Conservation (phyloP, 2,797 vertebrate species). For the Halcyon badia region DNA sequence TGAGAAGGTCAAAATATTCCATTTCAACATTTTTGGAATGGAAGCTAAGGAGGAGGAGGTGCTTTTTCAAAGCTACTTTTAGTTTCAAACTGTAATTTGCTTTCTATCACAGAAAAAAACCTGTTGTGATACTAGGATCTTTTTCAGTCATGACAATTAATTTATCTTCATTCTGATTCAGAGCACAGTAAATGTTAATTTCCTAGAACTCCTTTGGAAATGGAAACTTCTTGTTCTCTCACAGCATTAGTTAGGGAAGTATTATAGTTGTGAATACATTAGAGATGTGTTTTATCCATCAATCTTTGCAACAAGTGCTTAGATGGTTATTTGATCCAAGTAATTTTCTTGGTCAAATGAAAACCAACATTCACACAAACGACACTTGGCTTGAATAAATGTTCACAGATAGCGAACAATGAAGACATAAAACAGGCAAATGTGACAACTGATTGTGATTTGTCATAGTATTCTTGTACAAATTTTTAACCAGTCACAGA, state of each 20-base stretch:
- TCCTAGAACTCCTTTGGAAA: not conserved
- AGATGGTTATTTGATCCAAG: not conserved
- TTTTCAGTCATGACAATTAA: not conserved
- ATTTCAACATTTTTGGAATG: conserved; percentile 58
- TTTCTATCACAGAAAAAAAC: conserved; percentile 26
- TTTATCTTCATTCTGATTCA: not conserved
- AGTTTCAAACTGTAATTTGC: conserved; percentile 28
- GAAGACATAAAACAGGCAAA: conserved; percentile 28
- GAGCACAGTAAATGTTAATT: not conserved
- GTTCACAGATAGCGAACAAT: conserved; percentile 44
- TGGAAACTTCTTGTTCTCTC: not conserved
- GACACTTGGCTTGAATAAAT: conserved; percentile 28
- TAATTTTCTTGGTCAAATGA: conserved; percentile 11
- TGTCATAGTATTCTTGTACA: not conserved
- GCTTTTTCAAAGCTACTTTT: conserved; percentile 50
- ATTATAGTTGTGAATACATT: not conserved
- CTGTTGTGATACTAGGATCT: not conserved
- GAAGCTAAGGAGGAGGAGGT: conserved; percentile 19
- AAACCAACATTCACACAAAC: conserved; percentile 24
- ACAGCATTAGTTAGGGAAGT: not conserved
- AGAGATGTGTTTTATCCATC: not conserved
- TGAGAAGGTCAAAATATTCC: conserved; percentile 74
- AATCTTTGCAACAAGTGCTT: conserved; percentile 37
- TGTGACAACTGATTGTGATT: conserved; percentile 41
- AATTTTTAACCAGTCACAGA: conserved; percentile 14